phyloP scores from a whole-genome alignment of 2,797 vertebrate genomes.

The Sandelia bainsii region DNA sequence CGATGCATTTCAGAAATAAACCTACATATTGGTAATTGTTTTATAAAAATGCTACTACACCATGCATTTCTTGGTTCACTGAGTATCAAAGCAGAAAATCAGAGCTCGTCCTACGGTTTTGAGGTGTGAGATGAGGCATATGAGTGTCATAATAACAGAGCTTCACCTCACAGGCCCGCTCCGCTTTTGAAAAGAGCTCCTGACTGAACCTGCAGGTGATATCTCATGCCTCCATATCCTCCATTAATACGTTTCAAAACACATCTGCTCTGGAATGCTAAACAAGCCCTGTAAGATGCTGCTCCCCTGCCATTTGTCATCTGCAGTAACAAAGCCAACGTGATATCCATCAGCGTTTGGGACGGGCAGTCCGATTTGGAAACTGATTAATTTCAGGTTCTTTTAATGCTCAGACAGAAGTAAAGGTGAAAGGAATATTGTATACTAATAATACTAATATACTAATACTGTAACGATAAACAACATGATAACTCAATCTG shows the following conservation, averaged over 20 bases:
- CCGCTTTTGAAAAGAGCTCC: conserved; percentile 62
- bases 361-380: conserved; percentile 29
- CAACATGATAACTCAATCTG: no score
- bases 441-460: no score
- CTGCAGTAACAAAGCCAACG: conserved; percentile 63
- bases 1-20: not conserved
- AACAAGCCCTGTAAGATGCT: conserved; percentile 72
- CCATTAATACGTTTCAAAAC: conserved; percentile 80
- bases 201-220: conserved; percentile 78
- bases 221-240: conserved; percentile 67
- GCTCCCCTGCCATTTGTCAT: conserved; percentile 72
- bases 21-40: conserved; percentile 39
- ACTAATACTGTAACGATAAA: not conserved
- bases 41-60: conserved; percentile 15
- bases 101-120: conserved; percentile 23
- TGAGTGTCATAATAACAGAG: conserved; percentile 52
- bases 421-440: conserved; percentile 1
- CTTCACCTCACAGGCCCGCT: conserved; percentile 44
- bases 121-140: conserved; percentile 38
- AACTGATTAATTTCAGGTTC: conserved; percentile 45
- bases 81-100: conserved; percentile 44
- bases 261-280: conserved; percentile 77
- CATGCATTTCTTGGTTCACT: conserved; percentile 36
- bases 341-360: conserved; percentile 70
- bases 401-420: conserved; percentile 19